Evolutionary conservation across 2,797 vertebrate genomes (phyloP), one percentile per base, ranked within the genome.

Genomic region (Emys orbicularis): DNA sequence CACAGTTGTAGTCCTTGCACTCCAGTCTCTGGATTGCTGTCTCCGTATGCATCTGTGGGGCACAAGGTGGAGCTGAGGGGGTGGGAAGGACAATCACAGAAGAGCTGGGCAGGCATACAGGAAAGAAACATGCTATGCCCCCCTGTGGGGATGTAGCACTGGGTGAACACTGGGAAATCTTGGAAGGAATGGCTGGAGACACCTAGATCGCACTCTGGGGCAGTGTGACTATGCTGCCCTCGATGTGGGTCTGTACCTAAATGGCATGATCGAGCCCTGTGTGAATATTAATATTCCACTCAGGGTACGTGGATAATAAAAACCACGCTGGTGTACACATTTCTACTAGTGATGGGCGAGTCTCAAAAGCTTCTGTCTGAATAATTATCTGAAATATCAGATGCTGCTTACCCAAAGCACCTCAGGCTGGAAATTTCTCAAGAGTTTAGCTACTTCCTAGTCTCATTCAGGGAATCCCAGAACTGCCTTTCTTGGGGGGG

Each of bases 191-290:
- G 79, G 15, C 47, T 87, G 87, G 16, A 37, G 49, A 49, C 86
- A 87, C 15, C 12, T 49, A 15, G 1, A 81, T 10, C n/a, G 81
- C 34, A 1, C 82, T 49, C 41, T 37, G 34, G 21, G 88, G 29
- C 49, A 5, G 41, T 23, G 12, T 83, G 79, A 16, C 90, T 94
- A 74, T 93, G 21, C 83, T 93, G 10, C 56, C 53, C 86, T 91
- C 8, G 2, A 18, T 56, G 13, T 25, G 41, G 19, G 10, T 13
- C 86, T 86, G 2, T 21, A 83, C 34, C 76, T 79, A 79, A 84
- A 47, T 47, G 41, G 61, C 37, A 47, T 47, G 27, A 77, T 77
- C 13, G 16, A 49, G 34, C 50, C 59, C 82, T 16, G 1, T 74
- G 15, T 23, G 29, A 7, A 82, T 83, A 37, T 25, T 82, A 84